Evolutionary conservation across 2,888 invertebrate genomes (phyloP), one percentile per base, ranked within the genome.

Genomic region (Himalopsyche kuldschensis): DNA sequence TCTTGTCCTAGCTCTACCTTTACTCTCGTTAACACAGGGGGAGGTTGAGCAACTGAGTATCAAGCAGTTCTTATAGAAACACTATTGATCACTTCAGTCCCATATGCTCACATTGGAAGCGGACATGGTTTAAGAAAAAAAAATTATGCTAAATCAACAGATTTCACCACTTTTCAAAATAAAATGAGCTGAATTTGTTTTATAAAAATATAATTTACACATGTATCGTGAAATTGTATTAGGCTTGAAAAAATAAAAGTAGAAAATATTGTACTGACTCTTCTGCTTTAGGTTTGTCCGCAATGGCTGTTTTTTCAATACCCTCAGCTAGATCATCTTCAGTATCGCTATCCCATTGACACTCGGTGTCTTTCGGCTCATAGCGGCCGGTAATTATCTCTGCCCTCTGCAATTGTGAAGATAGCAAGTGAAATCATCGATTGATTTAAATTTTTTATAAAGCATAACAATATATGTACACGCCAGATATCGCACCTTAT

Each of bases 281-380:
- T 20, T 82, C 79, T 20, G 92, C 88, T 79, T 89, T 89, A 86
- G 88, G 88, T 86, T 88, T 88, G 85, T 89, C 92, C 20, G 90
- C 90, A 86, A 93, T 93, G 86, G 92, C 92, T 10, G 92, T 91
- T 85, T 93, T 93, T 87, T 94, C 94, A 31, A 96, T 93, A 35
- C 94, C 94, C 87, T 95, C 92, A 31, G 92, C 94, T 69, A 96
- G 30, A 2, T 69, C 69, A 15, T 69, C 94, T 86, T 96, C 96
- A 84, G 95, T 95, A 86, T 96, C 96, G 88, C 97, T 96, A 17
- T 97, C 96, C 94, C 97, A 98, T 87, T 95, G 94, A 88, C 96
- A 96, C 89, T 98, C 98, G 3, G 95, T 96, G 81, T 97, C 97
- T 15, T 93, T 96, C 0, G 99, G 99, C 90, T 99, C 99, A 88